phyloP scores from a whole-genome alignment of 2,888 invertebrate genomes.

The Dendrolimus pini region DNA sequence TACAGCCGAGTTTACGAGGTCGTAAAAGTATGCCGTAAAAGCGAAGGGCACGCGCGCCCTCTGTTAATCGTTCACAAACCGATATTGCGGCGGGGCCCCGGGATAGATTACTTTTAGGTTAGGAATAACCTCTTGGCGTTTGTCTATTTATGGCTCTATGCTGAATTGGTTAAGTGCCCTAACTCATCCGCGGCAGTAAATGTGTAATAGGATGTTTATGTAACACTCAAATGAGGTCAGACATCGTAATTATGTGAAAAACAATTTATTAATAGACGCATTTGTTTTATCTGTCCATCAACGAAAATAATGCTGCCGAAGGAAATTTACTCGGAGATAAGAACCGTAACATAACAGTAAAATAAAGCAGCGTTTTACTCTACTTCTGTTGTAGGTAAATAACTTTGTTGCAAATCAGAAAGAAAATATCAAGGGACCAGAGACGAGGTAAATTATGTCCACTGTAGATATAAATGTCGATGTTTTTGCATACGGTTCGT shows the following conservation, averaged over 20 bases:
- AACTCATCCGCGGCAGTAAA: conserved; percentile 30
- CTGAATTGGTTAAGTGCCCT: conserved; percentile 40
- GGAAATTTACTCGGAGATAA: background rate
- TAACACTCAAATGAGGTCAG: conserved; percentile 16
- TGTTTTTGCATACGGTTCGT: no score
- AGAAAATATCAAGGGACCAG: background rate
- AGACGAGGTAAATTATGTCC: no score
- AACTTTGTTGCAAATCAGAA: background rate
- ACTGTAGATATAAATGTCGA: no score
- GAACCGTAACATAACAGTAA: background rate
- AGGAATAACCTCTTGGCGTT: conserved; percentile 66
- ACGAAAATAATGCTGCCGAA: background rate
- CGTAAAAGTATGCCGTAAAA: conserved; percentile 74
- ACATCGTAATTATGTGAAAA: conserved; percentile 23
- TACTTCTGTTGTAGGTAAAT: background rate
- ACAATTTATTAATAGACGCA: conserved; percentile 17
- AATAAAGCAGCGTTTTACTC: background rate
- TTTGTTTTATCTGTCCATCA: conserved; percentile 3
- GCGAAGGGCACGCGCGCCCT: conserved; percentile 74
- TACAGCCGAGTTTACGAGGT: conserved; percentile 68
- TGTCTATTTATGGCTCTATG: conserved; percentile 61
- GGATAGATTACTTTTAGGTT: conserved; percentile 71
- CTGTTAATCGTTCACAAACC: conserved; percentile 76
- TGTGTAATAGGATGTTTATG: conserved; percentile 29
- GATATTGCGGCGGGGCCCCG: conserved; percentile 71